These are phyloP conservation scores for Macaca mulatta DNA, from an alignment of 2,113 vertebrate species.

Conservation along the genomic window DNA sequence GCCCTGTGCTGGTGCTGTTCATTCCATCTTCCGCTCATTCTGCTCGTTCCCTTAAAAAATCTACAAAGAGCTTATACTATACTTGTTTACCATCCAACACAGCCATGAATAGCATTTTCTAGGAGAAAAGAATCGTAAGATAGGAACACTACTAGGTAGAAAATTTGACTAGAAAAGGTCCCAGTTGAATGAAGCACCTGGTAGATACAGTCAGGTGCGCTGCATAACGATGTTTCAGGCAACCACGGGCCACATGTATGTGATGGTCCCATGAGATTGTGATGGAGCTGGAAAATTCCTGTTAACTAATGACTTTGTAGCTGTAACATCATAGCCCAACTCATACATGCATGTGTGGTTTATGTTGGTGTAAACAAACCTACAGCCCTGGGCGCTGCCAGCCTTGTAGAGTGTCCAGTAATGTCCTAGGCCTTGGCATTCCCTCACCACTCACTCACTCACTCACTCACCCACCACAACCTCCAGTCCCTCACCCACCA, in stretches of 20 bases:
- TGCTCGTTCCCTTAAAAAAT: neutral
- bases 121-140: neutral
- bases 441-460: neutral
- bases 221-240: too few relatives aligned
- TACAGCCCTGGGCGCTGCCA: neutral
- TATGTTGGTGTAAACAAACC: neutral
- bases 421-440: neutral
- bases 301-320: too few relatives aligned
- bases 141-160: neutral
- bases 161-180: neutral
- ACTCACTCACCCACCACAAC: neutral
- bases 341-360: neutral
- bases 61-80: neutral
- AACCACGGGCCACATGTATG: too few relatives aligned
- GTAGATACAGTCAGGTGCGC: too few relatives aligned
- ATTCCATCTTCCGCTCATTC: neutral
- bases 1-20: neutral
- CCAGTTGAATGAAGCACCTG: too few relatives aligned
- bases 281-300: neutral
- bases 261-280: too few relatives aligned
- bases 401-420: neutral
- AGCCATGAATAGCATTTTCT: neutral
- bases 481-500: neutral
- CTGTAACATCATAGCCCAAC: neutral
- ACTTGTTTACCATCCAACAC: neutral